phyloP scores from a whole-genome alignment of 2,113 vertebrate genomes.

The Chaetodon auriga region DNA sequence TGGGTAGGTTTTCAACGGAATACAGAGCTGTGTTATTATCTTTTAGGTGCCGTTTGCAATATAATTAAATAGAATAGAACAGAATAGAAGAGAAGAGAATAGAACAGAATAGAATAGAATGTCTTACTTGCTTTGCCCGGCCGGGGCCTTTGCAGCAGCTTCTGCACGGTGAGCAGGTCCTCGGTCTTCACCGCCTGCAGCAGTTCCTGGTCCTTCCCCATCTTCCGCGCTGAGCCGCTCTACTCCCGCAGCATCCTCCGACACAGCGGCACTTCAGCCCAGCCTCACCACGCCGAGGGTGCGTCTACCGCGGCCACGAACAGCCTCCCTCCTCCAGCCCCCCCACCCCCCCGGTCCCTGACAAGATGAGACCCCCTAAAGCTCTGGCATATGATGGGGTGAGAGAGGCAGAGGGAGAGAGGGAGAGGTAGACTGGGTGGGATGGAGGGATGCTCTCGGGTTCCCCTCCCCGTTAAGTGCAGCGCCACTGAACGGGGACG shows the following conservation, averaged over 20 bases:
- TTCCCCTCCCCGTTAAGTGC: conserved; percentile 36
- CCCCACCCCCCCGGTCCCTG: conserved; percentile 60
- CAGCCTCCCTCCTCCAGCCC: conserved; percentile 55
- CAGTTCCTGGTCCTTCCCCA: conserved; percentile 98
- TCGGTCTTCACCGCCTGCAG: conserved; percentile 98
- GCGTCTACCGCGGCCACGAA: conserved; percentile 71
- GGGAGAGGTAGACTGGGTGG: conserved; percentile 49
- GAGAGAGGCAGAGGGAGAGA: conserved; percentile 40
- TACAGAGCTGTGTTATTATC: neutral
- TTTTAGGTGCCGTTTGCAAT: too few relatives aligned
- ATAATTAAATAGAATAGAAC: neutral
- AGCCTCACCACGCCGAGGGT: conserved; percentile 69
- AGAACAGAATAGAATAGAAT: neutral
- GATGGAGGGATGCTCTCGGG: conserved; percentile 74
- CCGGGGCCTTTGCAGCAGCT: conserved; percentile 96
- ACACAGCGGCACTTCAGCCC: conserved; percentile 72
- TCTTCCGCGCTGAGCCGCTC: conserved; percentile 83
- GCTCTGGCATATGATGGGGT: conserved; percentile 63
- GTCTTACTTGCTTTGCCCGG: conserved; percentile 96
- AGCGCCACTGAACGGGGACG: conserved; percentile 33
- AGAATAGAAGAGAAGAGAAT: neutral
- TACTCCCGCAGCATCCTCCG: conserved; percentile 86
- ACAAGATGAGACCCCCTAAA: conserved; percentile 55
- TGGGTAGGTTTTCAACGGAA: neutral
- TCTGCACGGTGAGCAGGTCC: conserved; percentile 95